Evolutionary conservation across 1,140 invertebrate genomes (phyloP), one percentile per base, ranked within the genome.

Genomic region (Nasonia giraulti): DNA sequence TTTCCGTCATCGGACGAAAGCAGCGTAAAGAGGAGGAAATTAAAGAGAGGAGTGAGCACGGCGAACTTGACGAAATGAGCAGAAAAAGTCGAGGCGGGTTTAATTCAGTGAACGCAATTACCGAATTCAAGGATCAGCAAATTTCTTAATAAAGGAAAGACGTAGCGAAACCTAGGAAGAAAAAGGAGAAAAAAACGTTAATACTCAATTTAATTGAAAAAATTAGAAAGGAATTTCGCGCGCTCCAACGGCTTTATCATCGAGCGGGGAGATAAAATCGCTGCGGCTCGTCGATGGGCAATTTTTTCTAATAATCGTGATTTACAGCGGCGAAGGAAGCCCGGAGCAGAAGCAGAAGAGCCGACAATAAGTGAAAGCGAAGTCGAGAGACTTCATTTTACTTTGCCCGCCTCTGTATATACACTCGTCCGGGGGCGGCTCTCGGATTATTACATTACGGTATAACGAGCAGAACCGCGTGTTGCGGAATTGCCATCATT

Each of bases 81-180:
- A 37, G 50, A 76, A 75, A 74, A 80, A 75, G 47, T 80, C 33
- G 7, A 23, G 44, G 31, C 31, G 33, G 47, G 68, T 80, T 84
- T 80, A 84, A 84, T 84, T 84, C 83, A 76, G 50, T 76, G 78
- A 80, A 80, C 83, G n/a, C 33, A 81, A 81, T 81, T 77, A 77
- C 84, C 55, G 44, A 81, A 85, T 85, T 77, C 62, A 40, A 77
- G 79, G 55, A 69, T 85, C 84, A 69, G 79, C 79, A 33, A 82
- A 69, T 81, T 85, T 77, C 31, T 23, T 69, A 81, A 85, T 85
- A 77, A 80, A 81, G 40, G 33, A 74, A 27, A 27, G 27, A 76
- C 3, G 20, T 44, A 1, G 0, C 10, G 62, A 77, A 33, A 8
- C 7, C 2, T 20, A 0, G 23, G 27, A 0, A 37, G 40, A 66